phyloP scores from a whole-genome alignment of 2,113 vertebrate genomes.

The Oreochromis tanganicae region DNA sequence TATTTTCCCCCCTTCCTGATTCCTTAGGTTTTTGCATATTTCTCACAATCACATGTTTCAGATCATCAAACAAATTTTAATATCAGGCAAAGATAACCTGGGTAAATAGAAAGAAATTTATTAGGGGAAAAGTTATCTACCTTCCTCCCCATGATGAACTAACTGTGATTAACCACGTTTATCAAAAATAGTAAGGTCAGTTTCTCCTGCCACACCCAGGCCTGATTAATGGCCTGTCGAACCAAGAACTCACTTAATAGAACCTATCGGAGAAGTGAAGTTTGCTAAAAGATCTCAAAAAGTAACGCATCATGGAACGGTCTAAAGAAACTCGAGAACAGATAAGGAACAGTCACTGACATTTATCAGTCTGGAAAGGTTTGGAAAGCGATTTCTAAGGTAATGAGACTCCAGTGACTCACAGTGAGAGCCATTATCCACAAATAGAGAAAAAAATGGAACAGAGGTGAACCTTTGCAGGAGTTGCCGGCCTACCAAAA shows the following conservation, averaged over 20 bases:
- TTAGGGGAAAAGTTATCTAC: not conserved
- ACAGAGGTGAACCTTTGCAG: not conserved
- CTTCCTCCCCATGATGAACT: not conserved
- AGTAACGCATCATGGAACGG: not conserved
- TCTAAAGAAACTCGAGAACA: not conserved
- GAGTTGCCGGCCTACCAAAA: not conserved
- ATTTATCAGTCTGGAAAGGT: not conserved
- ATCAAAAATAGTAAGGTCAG: not conserved
- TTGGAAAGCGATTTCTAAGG: not conserved
- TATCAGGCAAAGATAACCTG: not conserved
- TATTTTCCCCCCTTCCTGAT: not conserved
- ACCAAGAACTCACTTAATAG: not conserved
- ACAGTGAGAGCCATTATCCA: not conserved
- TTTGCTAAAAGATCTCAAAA: not conserved
- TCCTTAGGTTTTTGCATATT: not conserved
- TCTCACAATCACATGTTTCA: not conserved
- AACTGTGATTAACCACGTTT: not conserved
- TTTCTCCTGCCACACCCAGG: not conserved
- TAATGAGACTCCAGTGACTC: not conserved
- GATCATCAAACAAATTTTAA: not conserved
- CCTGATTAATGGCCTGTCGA: not conserved
- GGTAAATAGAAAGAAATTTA: not conserved
- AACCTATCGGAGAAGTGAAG: not conserved
- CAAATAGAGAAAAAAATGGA: not conserved
- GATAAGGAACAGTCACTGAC: not conserved